These are phyloP conservation scores for Zosterops borbonicus DNA, from an alignment of 2,113 vertebrate species.

Conservation along the genomic window DNA sequence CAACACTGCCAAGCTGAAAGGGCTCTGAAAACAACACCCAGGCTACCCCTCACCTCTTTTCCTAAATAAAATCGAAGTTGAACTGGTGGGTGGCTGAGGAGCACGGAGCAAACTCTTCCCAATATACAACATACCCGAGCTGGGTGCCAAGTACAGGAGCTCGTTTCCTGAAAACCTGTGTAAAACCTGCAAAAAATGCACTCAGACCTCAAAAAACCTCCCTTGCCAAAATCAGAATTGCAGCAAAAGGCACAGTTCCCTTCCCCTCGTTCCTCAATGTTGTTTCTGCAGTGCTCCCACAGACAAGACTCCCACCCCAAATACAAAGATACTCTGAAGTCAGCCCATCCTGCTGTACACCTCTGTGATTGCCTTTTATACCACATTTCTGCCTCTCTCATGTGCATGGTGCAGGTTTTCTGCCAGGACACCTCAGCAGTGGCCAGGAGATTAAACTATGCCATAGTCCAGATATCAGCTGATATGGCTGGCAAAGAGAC, in stretches of 20 bases:
- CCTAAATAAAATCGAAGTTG: neutral
- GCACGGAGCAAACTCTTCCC: neutral
- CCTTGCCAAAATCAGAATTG: neutral
- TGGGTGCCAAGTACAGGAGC: neutral
- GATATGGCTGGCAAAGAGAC: accelerated
- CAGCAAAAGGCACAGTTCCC: neutral
- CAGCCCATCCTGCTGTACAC: neutral
- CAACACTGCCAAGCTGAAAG: neutral
- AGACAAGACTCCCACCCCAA: neutral
- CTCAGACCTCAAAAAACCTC: neutral
- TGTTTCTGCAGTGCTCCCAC: neutral
- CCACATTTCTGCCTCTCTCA: neutral
- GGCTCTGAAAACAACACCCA: neutral
- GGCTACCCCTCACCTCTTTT: neutral
- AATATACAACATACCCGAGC: accelerated
- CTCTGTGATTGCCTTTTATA: neutral
- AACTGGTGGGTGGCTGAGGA: neutral
- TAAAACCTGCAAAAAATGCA: neutral
- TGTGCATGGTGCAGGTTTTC: neutral
- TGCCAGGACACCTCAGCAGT: neutral
- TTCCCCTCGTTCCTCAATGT: neutral
- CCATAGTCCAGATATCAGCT: neutral
- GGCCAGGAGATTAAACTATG: neutral
- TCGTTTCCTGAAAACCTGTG: neutral
- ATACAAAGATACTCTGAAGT: neutral